Percentiles rank a stretch among this genome's conserved stretches.
Conservation (phyloP, 2,113 vertebrate species). For the Herpetotheres cachinnans region DNA sequence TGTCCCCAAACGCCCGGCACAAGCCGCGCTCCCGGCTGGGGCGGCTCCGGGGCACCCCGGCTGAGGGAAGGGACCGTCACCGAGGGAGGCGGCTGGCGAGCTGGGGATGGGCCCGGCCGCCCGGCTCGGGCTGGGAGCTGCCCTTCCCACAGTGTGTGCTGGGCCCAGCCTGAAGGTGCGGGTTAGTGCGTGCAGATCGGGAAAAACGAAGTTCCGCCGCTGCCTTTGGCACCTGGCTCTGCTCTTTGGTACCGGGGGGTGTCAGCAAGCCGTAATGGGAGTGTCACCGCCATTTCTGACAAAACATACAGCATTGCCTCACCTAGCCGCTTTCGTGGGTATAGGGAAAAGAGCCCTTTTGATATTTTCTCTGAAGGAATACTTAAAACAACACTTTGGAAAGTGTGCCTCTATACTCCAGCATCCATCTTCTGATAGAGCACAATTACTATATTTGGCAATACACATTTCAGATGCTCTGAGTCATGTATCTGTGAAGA, state of each 20-base stretch:
- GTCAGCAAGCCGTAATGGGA: rapidly evolving
- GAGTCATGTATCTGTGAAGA: constrained; percentile 36
- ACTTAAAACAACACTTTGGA: neutral
- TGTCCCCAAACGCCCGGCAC: neutral
- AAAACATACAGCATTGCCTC: neutral
- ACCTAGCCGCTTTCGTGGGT: neutral
- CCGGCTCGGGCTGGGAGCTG: neutral
- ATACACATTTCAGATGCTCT: neutral
- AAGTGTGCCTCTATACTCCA: neutral
- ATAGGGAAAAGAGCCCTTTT: neutral
- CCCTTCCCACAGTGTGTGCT: rapidly evolving
- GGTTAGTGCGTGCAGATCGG: rapidly evolving
- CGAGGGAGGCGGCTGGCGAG: neutral
- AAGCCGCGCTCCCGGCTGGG: no score
- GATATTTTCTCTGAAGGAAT: neutral
- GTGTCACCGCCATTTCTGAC: rapidly evolving
- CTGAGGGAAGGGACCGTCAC: no score
- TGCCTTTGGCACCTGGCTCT: no score
- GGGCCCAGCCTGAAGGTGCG: rapidly evolving
- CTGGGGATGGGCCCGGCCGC: neutral
- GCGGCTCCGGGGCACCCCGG: neutral
- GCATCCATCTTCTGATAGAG: neutral
- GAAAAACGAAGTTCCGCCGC: no score
- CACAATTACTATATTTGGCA: neutral
- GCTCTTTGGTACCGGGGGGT: rapidly evolving